A percentile compares a stretch with the other conserved stretches of the same genome.
phyloP scores from a whole-genome alignment of 37 sponge, comb jelly and placozoan genomes.

The Tethya wilhelma region DNA sequence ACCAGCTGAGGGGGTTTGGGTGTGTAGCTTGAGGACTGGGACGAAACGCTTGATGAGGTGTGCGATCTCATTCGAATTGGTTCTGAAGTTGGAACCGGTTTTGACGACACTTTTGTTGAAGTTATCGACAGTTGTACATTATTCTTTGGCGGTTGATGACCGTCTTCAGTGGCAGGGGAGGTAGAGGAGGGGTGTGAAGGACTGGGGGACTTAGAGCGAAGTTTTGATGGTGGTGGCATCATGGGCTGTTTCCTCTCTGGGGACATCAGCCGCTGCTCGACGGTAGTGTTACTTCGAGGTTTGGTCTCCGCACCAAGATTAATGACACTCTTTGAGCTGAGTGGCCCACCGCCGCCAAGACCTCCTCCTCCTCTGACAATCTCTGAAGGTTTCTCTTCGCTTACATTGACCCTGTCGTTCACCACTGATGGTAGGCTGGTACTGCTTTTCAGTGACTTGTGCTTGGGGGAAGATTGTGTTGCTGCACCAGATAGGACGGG shows the following conservation, averaged over 20 bases:
- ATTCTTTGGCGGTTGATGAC: no score
- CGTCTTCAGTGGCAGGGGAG: no score
- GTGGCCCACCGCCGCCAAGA: not conserved
- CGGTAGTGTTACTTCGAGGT: slow-evolving; percentile 1
- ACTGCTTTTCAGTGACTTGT: not conserved
- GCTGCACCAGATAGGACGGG: no score
- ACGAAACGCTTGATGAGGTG: not conserved
- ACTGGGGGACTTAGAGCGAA: not conserved
- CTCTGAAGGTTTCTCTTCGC: not conserved
- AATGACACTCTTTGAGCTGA: not conserved
- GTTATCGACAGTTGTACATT: no score
- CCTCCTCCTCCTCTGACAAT: not conserved
- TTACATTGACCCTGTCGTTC: not conserved
- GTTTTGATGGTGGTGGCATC: not conserved
- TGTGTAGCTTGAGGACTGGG: not conserved
- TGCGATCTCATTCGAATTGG: not conserved
- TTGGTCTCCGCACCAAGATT: not conserved
- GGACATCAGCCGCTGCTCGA: not conserved
- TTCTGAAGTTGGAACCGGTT: not conserved
- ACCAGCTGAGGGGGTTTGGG: not conserved
- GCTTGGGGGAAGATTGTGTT: not conserved
- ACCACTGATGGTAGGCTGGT: not conserved
- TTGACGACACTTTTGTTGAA: not conserved
- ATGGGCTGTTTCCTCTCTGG: slow-evolving; percentile 7
- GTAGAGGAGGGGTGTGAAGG: not conserved